A percentile compares a stretch with the other conserved stretches of the same genome.
Evolutionary conservation across 2,113 vertebrate genomes (phyloP).

Genomic region (Sapayoa aenigma): DNA sequence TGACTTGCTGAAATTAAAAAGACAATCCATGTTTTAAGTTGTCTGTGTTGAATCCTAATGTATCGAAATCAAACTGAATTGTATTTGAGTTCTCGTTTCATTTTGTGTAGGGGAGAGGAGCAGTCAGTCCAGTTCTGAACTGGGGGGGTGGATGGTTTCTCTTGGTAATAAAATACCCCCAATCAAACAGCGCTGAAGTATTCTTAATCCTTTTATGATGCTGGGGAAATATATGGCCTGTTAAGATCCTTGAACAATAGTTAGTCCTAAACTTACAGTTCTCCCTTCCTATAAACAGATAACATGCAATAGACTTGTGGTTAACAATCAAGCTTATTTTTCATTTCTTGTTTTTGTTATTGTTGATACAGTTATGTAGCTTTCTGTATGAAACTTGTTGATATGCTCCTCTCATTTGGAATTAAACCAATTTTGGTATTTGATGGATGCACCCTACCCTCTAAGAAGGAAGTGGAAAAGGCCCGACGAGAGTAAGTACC

Average conservation of each 20-base stretch:
- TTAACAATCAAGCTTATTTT: neutral
- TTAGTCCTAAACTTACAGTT: neutral
- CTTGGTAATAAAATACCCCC: neutral
- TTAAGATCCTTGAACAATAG: neutral
- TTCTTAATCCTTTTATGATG: neutral
- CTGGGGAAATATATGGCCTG: neutral
- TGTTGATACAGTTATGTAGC: constrained; percentile 82
- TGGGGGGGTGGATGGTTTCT: neutral
- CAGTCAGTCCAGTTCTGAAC: neutral
- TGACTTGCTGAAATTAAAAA: neutral
- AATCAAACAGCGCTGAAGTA: neutral
- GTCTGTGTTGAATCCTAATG: neutral
- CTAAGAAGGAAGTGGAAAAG: constrained; percentile 93
- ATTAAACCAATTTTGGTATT: constrained; percentile 93
- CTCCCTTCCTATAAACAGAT: neutral
- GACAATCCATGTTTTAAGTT: neutral
- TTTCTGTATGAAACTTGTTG: constrained; percentile 96
- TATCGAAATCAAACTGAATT: neutral
- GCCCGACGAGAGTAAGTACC: constrained; percentile 88
- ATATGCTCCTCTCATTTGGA: constrained; percentile 88
- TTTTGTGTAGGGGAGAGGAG: neutral
- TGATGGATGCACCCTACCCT: constrained; percentile 94
- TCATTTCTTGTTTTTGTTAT: neutral
- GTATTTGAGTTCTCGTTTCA: neutral
- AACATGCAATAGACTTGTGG: neutral